Percentiles rank a stretch among this genome's conserved stretches.
phyloP scores from a whole-genome alignment of 2,113 vertebrate species.

The Melierax canorus region DNA sequence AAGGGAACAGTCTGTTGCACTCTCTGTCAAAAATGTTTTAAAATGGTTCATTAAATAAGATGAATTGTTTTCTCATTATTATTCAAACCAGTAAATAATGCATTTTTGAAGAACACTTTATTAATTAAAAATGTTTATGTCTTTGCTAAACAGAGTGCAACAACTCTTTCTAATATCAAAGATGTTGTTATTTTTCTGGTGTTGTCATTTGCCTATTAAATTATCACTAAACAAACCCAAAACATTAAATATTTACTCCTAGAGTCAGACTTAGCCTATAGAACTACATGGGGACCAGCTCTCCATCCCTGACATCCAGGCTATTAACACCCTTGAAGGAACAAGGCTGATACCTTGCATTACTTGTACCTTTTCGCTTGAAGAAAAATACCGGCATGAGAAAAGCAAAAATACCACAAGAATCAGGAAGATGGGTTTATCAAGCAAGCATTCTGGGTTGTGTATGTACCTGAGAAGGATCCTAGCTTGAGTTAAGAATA shows the following conservation, averaged over 20 bases:
- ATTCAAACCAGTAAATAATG: constrained; percentile 66
- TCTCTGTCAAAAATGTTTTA: constrained; percentile 55
- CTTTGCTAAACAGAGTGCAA: constrained; percentile 33
- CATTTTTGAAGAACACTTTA: constrained; percentile 65
- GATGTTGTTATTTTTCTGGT: neutral
- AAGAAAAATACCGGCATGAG: neutral
- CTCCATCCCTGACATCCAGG: neutral
- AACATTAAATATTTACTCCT: constrained; percentile 31
- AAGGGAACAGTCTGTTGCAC: constrained; percentile 15
- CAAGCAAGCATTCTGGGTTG: neutral
- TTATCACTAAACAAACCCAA: constrained; percentile 15
- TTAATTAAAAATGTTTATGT: constrained; percentile 73
- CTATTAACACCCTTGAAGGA: neutral
- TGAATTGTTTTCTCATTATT: constrained; percentile 64
- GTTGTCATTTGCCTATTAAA: constrained; percentile 19
- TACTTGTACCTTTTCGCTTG: neutral
- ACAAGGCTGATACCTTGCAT: neutral
- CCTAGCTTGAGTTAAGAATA: neutral
- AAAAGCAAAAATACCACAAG: neutral
- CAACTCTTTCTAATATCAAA: constrained; percentile 8
- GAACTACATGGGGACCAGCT: neutral
- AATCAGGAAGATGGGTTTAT: neutral
- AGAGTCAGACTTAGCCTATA: neutral
- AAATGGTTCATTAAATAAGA: constrained; percentile 64
- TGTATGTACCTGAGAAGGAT: neutral